Evolutionary conservation across 2,888 invertebrate genomes (phyloP).

Genomic region (Drymonia ruficornis): DNA sequence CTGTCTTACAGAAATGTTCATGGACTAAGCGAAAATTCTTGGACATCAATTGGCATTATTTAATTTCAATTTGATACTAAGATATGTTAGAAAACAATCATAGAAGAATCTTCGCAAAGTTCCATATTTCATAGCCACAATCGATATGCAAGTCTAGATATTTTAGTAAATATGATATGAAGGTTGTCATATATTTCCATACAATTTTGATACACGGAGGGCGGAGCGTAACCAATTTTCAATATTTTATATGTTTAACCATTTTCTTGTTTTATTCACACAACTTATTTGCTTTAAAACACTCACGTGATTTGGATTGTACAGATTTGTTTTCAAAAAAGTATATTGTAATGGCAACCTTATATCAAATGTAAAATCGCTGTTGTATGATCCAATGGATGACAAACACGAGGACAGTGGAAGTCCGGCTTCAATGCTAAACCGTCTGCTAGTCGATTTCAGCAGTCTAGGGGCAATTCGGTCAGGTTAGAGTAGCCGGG

Average conservation of each 20-base stretch:
- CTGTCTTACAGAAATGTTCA: conserved; percentile 74
- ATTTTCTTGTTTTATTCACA: too few relatives aligned
- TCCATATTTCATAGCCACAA: conserved; percentile 60
- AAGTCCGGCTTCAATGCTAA: conserved; percentile 56
- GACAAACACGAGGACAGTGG: conserved; percentile 12
- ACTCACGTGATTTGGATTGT: neutral
- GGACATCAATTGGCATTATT: conserved; percentile 14
- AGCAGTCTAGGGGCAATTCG: conserved; percentile 66
- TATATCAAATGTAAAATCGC: conserved; percentile 64
- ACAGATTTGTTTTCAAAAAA: conserved; percentile 8
- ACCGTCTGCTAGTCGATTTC: conserved; percentile 55
- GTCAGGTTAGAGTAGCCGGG: conserved; percentile 53
- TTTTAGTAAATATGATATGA: conserved; percentile 46
- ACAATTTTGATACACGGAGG: conserved; percentile 3
- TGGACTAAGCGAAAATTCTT: conserved; percentile 65
- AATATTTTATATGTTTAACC: neutral
- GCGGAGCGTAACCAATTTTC: neutral
- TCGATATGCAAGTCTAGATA: conserved; percentile 41
- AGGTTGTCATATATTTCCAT: conserved; percentile 63
- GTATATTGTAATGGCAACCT: conserved; percentile 69
- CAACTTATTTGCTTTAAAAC: too few relatives aligned
- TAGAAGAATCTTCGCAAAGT: conserved; percentile 61
- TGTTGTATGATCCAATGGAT: conserved; percentile 32
- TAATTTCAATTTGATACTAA: conserved; percentile 12
- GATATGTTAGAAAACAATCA: conserved; percentile 14